Percentiles rank a stretch among this genome's conserved stretches.
Conservation (phyloP, 2,888 invertebrate genomes). For the Thymelicus sylvestris region DNA sequence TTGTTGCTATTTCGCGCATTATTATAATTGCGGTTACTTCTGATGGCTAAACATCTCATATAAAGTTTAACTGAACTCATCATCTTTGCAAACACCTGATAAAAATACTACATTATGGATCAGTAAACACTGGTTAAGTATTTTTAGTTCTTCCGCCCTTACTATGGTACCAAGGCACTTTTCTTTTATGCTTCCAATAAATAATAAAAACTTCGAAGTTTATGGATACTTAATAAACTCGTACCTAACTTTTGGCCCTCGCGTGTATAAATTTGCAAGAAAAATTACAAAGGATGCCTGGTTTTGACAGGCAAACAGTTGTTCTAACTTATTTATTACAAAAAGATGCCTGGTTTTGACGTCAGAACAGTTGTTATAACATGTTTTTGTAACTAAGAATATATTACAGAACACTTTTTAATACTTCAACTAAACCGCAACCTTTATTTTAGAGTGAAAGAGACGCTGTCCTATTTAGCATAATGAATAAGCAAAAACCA, state of each 20-base stretch:
- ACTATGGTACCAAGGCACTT: neutral
- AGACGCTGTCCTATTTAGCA: conserved; percentile 11
- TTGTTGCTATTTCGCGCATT: too few species aligned
- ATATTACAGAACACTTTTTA: conserved; percentile 7
- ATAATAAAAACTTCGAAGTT: conserved; percentile 15
- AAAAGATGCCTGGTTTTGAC: too few species aligned
- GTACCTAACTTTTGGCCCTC: conserved; percentile 15
- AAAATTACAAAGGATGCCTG: conserved; percentile 20
- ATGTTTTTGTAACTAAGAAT: too few species aligned
- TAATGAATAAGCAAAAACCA: neutral
- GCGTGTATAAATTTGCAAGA: conserved; percentile 21
- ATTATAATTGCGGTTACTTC: too few species aligned
- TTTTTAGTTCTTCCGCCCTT: conserved; percentile 3
- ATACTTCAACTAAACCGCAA: conserved; percentile 2
- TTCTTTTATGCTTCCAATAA: conserved; percentile 13
- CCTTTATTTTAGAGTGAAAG: conserved; percentile 20
- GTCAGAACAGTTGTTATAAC: too few species aligned
- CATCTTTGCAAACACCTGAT: conserved; percentile 6
- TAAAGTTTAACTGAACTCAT: neutral
- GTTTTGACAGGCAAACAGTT: conserved; percentile 13
- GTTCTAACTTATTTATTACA: conserved; percentile 5
- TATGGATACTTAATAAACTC: conserved; percentile 17
- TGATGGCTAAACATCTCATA: neutral
- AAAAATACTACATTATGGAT: neutral
- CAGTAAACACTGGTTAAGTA: conserved; percentile 1